These are phyloP conservation scores for Julus scanicus DNA, from an alignment of 2,888 invertebrate species.

Conservation along the genomic window DNA sequence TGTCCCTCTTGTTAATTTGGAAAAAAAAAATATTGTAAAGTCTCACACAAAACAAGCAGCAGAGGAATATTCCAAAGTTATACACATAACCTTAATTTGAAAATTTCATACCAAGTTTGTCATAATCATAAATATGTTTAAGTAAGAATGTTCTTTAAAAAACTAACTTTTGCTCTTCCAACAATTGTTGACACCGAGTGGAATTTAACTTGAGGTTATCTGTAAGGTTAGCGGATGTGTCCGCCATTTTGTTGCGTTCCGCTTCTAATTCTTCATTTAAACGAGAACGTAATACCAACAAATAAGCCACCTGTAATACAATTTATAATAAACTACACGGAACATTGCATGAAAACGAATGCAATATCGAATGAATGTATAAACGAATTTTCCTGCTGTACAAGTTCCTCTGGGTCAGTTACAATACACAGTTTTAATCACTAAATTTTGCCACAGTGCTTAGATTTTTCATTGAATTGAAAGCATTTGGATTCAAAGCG, in stretches of 20 bases:
- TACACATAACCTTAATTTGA: too few relatives aligned
- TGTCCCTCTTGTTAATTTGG: too few relatives aligned
- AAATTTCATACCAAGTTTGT: too few relatives aligned
- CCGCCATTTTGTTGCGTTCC: constrained; percentile 61
- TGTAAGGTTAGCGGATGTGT: constrained; percentile 44
- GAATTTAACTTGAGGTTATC: constrained; percentile 47
- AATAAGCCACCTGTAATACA: constrained; percentile 66
- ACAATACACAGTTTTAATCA: neutral
- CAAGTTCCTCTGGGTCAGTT: neutral
- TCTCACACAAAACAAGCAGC: too few relatives aligned
- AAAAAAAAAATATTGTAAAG: too few relatives aligned
- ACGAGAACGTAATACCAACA: constrained; percentile 67
- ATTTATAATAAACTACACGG: neutral
- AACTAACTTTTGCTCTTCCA: constrained; percentile 54
- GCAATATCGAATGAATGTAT: too few relatives aligned
- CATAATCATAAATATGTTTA: too few relatives aligned
- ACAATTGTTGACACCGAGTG: constrained; percentile 48
- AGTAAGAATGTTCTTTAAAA: neutral
- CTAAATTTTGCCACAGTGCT: neutral
- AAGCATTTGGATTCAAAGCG: neutral
- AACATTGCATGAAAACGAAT: neutral
- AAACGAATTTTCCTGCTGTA: too few relatives aligned
- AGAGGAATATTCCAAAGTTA: too few relatives aligned
- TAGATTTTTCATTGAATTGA: neutral
- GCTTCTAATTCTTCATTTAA: constrained; percentile 68